Evolutionary conservation across 2,797 vertebrate genomes (phyloP), one percentile per base, ranked within the genome.

Genomic region (Chrysocyon brachyurus): DNA sequence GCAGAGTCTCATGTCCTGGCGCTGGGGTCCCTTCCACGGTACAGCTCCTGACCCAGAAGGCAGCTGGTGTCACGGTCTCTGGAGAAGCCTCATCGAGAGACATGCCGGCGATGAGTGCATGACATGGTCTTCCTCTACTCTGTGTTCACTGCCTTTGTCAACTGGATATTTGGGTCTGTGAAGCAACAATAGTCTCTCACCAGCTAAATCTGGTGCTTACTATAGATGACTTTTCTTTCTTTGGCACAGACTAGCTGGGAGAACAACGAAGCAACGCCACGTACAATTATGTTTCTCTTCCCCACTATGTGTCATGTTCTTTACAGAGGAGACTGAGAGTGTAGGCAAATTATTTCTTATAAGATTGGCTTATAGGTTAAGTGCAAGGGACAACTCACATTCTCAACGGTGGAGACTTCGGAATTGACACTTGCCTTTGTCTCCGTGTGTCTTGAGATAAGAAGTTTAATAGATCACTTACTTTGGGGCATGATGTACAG

Each of bases 291-390:
- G 12, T 77, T 56, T 77, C n/a, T 73, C 33, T 40, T 24, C 19
- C 40, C 17, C 2, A 2, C 33, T 6, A 2, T 0, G 59, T 2
- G 19, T 5, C 54, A 0, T 0, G 3, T 28, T 61, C 70, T 79
- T 54, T 16, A 31, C 12, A 15, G 6, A 40, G 36, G 15, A 12
- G 64, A 61, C 6, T 12, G 40, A 83, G 72, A 0, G 1, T 28
- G 52, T 3, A 70, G 82, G 31, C 17, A 86, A 73, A 68, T 81
- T 26, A 22, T 6, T 46, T 87, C 64, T 36, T 40, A 59, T 0
- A 33, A 73, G 56, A 22, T 28, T 33, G n/a, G 59, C 70, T 63
- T 19, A 6, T 2, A 16, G 14, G 57, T 52, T 86, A 79, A 87
- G 31, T 3, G 46, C 12, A 49, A 68, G 15, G 0, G 31, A 49